These are phyloP conservation scores for Stenodera caucasica DNA, from an alignment of 2,888 invertebrate species.

Conservation along the genomic window DNA sequence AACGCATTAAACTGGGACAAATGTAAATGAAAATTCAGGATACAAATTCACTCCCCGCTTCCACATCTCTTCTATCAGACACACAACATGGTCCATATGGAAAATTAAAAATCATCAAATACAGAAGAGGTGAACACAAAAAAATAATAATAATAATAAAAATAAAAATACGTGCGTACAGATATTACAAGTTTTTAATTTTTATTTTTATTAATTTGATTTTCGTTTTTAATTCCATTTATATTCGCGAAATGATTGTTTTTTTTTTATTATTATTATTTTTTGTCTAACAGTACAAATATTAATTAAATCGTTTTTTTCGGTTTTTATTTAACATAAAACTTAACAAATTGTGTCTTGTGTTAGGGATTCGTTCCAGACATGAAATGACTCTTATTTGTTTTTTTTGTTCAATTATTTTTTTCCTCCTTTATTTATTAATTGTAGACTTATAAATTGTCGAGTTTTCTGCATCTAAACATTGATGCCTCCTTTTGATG, in stretches of 20 bases:
- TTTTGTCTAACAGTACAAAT: neutral
- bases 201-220: constrained; percentile 6
- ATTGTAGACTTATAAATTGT: neutral
- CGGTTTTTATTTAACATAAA: neutral
- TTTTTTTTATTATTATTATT: neutral
- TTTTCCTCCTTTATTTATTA: too few species aligned
- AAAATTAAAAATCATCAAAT: constrained; percentile 36
- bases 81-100: constrained; percentile 43
- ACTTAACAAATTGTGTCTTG: neutral
- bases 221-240: constrained; percentile 6
- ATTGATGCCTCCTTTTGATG: neutral
- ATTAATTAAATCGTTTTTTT: neutral
- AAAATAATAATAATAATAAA: too few species aligned
- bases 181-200: constrained; percentile 11
- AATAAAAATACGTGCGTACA: constrained; percentile 19
- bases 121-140: constrained; percentile 2
- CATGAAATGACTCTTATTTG: too few species aligned
- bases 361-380: neutral
- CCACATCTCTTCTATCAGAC: constrained; percentile 28
- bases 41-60: constrained; percentile 37
- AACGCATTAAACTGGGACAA: constrained; percentile 51
- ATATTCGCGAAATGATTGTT: neutral
- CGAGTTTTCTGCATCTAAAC: neutral
- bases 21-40: constrained; percentile 50
- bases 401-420: too few species aligned